Evolutionary conservation across 2,113 vertebrate species (phyloP), one percentile per base, ranked within the genome.

Genomic region (Myrmecophaga tridactyla): DNA sequence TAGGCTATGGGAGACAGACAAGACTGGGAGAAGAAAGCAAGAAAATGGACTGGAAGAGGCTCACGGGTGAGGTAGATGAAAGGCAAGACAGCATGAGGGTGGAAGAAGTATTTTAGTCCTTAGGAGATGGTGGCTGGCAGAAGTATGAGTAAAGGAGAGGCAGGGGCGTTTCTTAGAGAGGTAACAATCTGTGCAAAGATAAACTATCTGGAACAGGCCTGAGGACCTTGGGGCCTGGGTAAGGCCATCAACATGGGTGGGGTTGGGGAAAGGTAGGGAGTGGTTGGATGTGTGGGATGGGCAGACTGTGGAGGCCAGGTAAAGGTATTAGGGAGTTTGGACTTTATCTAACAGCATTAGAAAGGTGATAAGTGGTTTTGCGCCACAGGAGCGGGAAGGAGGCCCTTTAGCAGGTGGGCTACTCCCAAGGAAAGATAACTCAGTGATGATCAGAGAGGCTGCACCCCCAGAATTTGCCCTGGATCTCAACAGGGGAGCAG

Each of bases 1-100:
- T 0, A 31, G 36, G 25, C 72, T 6, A 0, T 0, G 9, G 34
- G 10, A 36, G 36, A 6, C 1, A 14, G 46, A 11, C 1, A 29
- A 34, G 58, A 51, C n/a, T 0, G 18, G 23, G n/a, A 10, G 6
- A 13, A 18, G 72, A 43, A 21, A 25, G 6, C 14, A 48, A 39
- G 56, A 27, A 27, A 21, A 10, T 20, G 46, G 43, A 34, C 29
- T 36, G 58, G 58, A 41, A 31, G 27, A 77, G 91, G 43, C 39
- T 20, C 31, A 1, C 0, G 0, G 0, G 18, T 0, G 72, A 81
- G n/a, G 39, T n/a, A 25, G 46, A 6, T 8, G 51, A 36, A 34
- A 53, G 65, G 15, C 12, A 1, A 21, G 1, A 2, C 7, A 36
- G 0, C 1, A 2, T 14, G 0, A 18, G 43, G 21, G 43, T 8